phyloP scores from a whole-genome alignment of 2,113 vertebrate genomes.

The Spea bombifrons region DNA sequence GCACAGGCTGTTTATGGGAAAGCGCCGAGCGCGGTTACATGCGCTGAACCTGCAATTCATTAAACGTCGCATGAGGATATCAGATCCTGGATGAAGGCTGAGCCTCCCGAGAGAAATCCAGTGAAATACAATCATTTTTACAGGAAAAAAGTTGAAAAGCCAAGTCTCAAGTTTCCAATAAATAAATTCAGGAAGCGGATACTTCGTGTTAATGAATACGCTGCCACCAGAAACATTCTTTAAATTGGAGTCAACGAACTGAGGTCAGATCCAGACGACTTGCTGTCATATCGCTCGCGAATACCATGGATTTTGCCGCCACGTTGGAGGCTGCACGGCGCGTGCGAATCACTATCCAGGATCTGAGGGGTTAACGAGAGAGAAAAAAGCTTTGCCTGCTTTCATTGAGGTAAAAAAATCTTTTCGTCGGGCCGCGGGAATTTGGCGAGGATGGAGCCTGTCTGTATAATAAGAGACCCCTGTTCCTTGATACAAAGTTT shows the following conservation, averaged over 20 bases:
- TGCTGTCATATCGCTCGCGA: no score
- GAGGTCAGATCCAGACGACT: no score
- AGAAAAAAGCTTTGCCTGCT: slow-evolving; percentile 67
- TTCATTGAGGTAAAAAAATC: slow-evolving; percentile 51
- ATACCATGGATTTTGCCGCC: no score
- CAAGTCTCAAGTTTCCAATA: neutral
- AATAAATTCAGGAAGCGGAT: neutral
- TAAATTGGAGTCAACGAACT: no score
- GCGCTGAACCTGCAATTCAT: no score
- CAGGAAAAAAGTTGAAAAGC: neutral
- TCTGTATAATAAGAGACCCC: slow-evolving; percentile 59
- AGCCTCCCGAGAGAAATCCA: neutral
- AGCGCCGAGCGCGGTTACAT: neutral
- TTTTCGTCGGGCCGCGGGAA: slow-evolving; percentile 52
- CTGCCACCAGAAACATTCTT: no score
- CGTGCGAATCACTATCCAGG: neutral
- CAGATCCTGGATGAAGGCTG: neutral
- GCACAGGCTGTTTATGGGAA: slow-evolving; percentile 1
- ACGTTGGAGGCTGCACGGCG: no score
- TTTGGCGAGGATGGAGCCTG: slow-evolving; percentile 47
- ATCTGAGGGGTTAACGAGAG: slow-evolving; percentile 35
- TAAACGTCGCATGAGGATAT: neutral
- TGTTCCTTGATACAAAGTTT: slow-evolving; percentile 58
- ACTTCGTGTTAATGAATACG: neutral
- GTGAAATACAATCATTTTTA: neutral